These are phyloP conservation scores for Melitaea cinxia DNA, from an alignment of 1,140 invertebrate genomes.

Conservation along the genomic window DNA sequence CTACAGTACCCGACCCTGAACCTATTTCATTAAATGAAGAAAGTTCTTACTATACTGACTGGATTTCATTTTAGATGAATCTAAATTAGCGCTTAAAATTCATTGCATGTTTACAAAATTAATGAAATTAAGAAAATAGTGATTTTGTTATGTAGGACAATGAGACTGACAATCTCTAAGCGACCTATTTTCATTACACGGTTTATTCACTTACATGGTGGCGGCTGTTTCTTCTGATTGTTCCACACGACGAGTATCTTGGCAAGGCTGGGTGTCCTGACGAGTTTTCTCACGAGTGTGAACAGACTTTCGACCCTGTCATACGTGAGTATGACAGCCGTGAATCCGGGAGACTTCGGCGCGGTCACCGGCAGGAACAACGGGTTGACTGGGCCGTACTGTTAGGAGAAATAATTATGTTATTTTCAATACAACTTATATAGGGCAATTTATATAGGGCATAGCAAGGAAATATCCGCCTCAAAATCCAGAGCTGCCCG, in stretches of 20 bases:
- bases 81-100: too few species aligned
- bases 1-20: too few species aligned
- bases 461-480: too few species aligned
- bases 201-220: conserved; percentile 84
- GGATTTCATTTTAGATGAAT: too few species aligned
- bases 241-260: conserved; percentile 97
- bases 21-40: too few species aligned
- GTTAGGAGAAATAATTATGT: conserved; percentile 7
- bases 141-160: too few species aligned
- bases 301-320: conserved; percentile 95
- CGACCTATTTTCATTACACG: background rate
- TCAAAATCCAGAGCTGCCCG: background rate
- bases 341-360: conserved; percentile 93
- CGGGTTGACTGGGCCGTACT: conserved; percentile 85
- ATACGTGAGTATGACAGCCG: conserved; percentile 95
- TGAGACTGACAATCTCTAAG: too few species aligned
- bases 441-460: too few species aligned
- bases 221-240: conserved; percentile 93
- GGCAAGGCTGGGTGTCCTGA: conserved; percentile 90
- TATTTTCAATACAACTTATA: too few species aligned
- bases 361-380: conserved; percentile 92
- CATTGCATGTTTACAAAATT: too few species aligned
- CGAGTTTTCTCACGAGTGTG: conserved; percentile 90
- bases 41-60: too few species aligned
- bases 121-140: too few species aligned